Evolutionary conservation across 1,140 invertebrate species (phyloP).

Genomic region (Psilanteris sp.): DNA sequence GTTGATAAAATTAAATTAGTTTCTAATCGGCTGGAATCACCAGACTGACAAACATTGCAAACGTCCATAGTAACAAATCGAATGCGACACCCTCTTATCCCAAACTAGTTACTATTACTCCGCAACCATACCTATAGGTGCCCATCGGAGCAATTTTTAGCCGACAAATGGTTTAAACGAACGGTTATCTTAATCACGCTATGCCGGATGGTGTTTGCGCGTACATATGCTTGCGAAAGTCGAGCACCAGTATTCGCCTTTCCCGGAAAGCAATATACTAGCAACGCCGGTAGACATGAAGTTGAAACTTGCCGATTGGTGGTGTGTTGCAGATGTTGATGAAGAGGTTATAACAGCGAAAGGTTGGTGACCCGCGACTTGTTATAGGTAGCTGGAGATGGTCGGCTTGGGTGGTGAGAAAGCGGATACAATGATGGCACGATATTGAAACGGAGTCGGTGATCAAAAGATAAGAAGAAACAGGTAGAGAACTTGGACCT

Average conservation of each 20-base stretch:
- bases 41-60: too few relatives aligned
- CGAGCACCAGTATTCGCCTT: background rate
- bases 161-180: too few relatives aligned
- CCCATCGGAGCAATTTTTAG: too few relatives aligned
- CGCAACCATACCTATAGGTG: too few relatives aligned
- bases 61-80: too few relatives aligned
- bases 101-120: too few relatives aligned
- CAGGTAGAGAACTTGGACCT: constrained; percentile 76
- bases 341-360: constrained; percentile 27
- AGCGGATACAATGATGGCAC: constrained; percentile 27
- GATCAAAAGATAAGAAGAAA: constrained; percentile 65
- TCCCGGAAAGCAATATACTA: background rate
- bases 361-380: constrained; percentile 27
- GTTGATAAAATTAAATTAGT: too few relatives aligned
- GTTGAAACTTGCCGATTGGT: constrained; percentile 37
- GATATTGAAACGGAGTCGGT: constrained; percentile 27
- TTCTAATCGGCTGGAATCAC: too few relatives aligned
- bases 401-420: constrained; percentile 30
- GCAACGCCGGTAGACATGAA: constrained; percentile 14
- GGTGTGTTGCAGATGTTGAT: constrained; percentile 16
- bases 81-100: too few relatives aligned
- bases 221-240: too few relatives aligned
- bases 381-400: constrained; percentile 21
- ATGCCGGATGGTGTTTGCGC: too few relatives aligned
- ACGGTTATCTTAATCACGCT: too few relatives aligned